Base-by-base conservation (phyloP, 2,113 vertebrate species). In the Meleagris gallopavo region DNA sequence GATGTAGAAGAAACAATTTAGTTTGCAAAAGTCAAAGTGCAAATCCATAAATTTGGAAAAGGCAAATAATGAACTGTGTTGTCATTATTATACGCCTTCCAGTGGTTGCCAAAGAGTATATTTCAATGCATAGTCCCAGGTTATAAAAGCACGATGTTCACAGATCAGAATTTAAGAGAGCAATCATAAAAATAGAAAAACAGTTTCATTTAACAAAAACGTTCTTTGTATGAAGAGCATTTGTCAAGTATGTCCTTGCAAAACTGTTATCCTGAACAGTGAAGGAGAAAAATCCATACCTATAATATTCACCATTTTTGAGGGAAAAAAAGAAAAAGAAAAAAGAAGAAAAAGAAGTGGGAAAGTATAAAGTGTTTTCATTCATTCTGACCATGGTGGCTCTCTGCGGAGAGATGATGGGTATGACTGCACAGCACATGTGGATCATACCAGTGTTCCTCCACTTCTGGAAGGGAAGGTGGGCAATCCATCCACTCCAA, bases 331-430 rank as follows among this genome's bases (percentile, higher is more conserved):
- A 61, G 15, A 43, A 43, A 57, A 72, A 25, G 13, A 50, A 48
- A 50, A 50, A 11, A 46, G 21, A 46, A 20, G 10, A 46, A 21
- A 46, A 46, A 46, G 20, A 48, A 48, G 48, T 24, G 21, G 48
- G 48, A 52, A 52, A 3, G 14, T 36, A 38, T 32, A 8, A 77
- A 77, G 36, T 9, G 17, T 45, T 93, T 86, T n/a, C 27, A 34
- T 29, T 27, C 14, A 50, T 80, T 77, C 29, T 69, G 45, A 13
- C 27, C 54, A 4, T 0, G 0, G n/a, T 14, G 16, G 20, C 20
- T 34, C 65, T 92, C 82, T 50, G 43, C 73, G 36, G 30, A 88
- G 58, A 74, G 65, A 55, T 12, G 24, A 60, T 2, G 30, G 55
- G 22, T 32, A 3, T 0, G 5, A 55, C n/a, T 71, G 24, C 62